A percentile compares a stretch with the other conserved stretches of the same genome.
phyloP scores from a whole-genome alignment of 2,888 invertebrate species.

The Leptopilina syphax region DNA sequence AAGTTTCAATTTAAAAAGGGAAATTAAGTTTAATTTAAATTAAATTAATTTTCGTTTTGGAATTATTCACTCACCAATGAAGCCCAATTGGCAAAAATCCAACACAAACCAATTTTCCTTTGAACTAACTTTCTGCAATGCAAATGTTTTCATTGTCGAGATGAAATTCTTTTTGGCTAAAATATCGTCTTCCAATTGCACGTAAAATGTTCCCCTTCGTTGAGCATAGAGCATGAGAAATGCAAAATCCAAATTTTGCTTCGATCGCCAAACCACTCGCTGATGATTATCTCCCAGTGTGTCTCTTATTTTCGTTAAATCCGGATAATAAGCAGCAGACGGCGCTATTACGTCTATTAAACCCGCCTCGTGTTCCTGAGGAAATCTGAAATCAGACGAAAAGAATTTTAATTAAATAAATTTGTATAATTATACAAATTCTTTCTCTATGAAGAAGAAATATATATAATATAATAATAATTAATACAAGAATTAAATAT shows the following conservation, averaged over 20 bases:
- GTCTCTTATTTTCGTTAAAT: conserved; percentile 85
- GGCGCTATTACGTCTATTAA: conserved; percentile 94
- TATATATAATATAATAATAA: no score
- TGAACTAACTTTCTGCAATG: conserved; percentile 85
- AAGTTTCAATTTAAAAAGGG: not conserved
- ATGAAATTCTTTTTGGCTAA: conserved; percentile 91
- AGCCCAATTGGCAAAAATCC: conserved; percentile 95
- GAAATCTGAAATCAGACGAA: conserved; percentile 81
- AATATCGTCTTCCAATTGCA: conserved; percentile 96
- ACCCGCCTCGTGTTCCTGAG: conserved; percentile 85
- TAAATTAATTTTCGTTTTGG: no score
- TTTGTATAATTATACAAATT: no score
- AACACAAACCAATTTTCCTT: conserved; percentile 93
- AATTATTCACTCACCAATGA: conserved; percentile 84
- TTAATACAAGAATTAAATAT: not conserved
- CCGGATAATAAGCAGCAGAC: conserved; percentile 90
- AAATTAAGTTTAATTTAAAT: no score
- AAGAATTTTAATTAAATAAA: conserved; percentile 26
- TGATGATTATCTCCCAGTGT: conserved; percentile 92
- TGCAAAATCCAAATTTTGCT: conserved; percentile 95
- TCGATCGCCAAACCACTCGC: conserved; percentile 93
- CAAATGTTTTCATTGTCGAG: conserved; percentile 90
- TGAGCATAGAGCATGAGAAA: conserved; percentile 97
- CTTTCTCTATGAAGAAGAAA: no score
- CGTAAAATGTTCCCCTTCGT: conserved; percentile 91